A percentile compares a stretch with the other conserved stretches of the same genome.
Conservation (phyloP, 2,113 vertebrate genomes). For the Todiramphus chloris region DNA sequence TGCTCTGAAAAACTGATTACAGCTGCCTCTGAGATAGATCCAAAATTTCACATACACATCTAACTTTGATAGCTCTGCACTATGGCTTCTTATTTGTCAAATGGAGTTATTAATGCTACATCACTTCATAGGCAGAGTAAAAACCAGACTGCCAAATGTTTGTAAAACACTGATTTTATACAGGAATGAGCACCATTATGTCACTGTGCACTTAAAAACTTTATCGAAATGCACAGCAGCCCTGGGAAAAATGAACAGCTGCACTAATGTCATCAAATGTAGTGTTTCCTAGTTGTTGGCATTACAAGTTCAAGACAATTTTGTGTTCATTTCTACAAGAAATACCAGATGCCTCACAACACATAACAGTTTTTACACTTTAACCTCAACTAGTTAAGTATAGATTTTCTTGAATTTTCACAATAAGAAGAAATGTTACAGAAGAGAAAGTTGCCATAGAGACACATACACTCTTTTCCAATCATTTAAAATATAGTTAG, state of each 20-base stretch:
- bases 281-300: background rate
- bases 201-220: background rate
- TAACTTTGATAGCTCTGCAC: background rate
- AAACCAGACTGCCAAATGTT: background rate
- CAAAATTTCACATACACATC: background rate
- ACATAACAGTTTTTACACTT: background rate
- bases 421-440: constrained; percentile 15
- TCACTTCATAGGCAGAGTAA: background rate
- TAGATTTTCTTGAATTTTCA: constrained; percentile 32
- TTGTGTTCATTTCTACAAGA: background rate
- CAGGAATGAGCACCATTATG: background rate
- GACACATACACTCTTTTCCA: constrained; percentile 10
- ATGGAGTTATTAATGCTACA: background rate
- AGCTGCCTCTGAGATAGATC: background rate
- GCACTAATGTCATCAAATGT: background rate
- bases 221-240: background rate
- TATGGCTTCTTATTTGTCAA: background rate
- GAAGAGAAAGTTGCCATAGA: constrained; percentile 56
- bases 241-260: background rate
- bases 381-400: background rate
- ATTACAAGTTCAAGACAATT: background rate
- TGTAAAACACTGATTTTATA: background rate
- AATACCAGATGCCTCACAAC: background rate
- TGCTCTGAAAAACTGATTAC: background rate
- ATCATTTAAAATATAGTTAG: constrained; percentile 5